Conservation (phyloP, 2,113 vertebrate genomes). For the Todiramphus saurophagus region DNA sequence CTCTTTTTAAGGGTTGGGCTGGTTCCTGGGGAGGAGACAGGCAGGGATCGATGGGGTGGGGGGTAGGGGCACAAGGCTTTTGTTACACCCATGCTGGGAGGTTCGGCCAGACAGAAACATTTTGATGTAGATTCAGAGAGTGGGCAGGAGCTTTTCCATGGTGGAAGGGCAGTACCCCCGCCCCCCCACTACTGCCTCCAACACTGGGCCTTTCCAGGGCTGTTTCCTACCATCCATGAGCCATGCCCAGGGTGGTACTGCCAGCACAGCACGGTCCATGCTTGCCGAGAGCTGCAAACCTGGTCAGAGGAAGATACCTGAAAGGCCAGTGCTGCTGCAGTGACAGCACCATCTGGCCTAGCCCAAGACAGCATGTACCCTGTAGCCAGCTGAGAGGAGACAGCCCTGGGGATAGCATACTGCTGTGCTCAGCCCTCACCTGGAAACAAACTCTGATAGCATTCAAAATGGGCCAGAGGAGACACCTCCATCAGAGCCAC, state of each 20-base stretch:
- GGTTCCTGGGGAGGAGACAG: no score
- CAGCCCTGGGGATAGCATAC: neutral
- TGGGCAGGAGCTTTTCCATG: neutral
- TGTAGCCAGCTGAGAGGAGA: rapidly evolving
- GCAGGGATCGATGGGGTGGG: rapidly evolving
- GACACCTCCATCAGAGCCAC: neutral
- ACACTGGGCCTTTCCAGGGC: rapidly evolving
- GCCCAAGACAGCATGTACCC: neutral
- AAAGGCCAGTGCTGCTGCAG: neutral
- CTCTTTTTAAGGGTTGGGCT: neutral
- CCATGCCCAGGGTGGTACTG: rapidly evolving
- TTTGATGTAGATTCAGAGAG: neutral
- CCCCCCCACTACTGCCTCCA: neutral
- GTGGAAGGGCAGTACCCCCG: neutral
- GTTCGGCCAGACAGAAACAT: neutral
- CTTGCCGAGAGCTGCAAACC: neutral
- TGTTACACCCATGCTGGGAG: neutral
- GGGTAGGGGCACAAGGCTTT: neutral
- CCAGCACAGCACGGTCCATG: rapidly evolving
- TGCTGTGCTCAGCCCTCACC: neutral
- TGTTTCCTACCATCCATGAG: rapidly evolving
- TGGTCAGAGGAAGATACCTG: neutral
- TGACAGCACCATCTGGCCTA: rapidly evolving
- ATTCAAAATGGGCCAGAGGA: neutral
- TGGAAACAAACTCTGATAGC: neutral